Evolutionary conservation across 2,888 invertebrate genomes (phyloP).

Genomic region (Zeuzera pyrina): DNA sequence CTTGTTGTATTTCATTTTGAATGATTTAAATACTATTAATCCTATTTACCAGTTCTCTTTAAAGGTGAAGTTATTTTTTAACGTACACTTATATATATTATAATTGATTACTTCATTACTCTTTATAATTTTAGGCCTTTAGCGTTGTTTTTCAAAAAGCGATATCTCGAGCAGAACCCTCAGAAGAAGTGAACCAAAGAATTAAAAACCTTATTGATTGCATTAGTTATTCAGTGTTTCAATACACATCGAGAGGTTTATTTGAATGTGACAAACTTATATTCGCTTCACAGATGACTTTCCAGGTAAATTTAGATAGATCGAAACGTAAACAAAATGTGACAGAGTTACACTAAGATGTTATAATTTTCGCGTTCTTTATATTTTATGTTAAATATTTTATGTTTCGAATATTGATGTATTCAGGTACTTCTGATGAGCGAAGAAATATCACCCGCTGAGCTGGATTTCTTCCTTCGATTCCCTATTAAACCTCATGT

Average conservation of each 20-base stretch:
- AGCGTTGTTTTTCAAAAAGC: slow-evolving; percentile 98
- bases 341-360: no score
- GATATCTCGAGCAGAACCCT: slow-evolving; percentile 88
- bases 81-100: not conserved
- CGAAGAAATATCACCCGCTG: slow-evolving; percentile 87
- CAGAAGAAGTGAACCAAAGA: slow-evolving; percentile 82
- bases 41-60: slow-evolving; percentile 98
- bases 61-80: slow-evolving; percentile 76
- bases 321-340: not conserved
- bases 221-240: slow-evolving; percentile 94
- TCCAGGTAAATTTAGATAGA: slow-evolving; percentile 77
- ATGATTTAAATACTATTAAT: slow-evolving; percentile 95
- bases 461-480: slow-evolving; percentile 92
- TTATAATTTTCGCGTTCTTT: not conserved
- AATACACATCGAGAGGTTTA: slow-evolving; percentile 93
- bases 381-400: no score
- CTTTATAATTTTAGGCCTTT: slow-evolving; percentile 80
- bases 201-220: slow-evolving; percentile 94
- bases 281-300: slow-evolving; percentile 96
- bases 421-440: slow-evolving; percentile 86
- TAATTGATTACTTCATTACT: not conserved
- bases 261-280: slow-evolving; percentile 98
- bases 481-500: slow-evolving; percentile 95
- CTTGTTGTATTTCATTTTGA: slow-evolving; percentile 94
- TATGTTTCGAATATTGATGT: slow-evolving; percentile 1